A percentile compares a stretch with the other conserved stretches of the same genome.
These are phyloP conservation scores for Augochlora pura DNA, from an alignment of 1,140 invertebrate genomes.

Conservation along the genomic window DNA sequence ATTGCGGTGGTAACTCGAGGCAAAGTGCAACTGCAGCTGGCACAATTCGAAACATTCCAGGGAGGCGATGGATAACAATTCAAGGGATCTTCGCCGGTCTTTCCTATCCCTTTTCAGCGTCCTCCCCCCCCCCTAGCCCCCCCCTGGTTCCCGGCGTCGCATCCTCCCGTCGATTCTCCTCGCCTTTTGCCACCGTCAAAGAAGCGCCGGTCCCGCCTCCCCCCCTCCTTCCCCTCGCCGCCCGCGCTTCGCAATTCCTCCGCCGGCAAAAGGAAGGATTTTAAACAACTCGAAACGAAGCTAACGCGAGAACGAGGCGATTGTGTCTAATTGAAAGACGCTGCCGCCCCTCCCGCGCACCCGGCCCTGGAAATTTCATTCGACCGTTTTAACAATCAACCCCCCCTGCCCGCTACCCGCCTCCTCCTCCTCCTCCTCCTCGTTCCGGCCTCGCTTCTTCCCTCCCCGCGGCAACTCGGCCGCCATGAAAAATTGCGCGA, in stretches of 20 bases:
- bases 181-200: neutral
- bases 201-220: neutral
- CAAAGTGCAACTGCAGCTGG: conserved; percentile 37
- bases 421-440: no score
- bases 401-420: no score
- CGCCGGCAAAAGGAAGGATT: conserved; percentile 28
- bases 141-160: neutral
- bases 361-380: conserved; percentile 38
- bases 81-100: neutral
- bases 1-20: conserved; percentile 39
- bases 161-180: conserved; percentile 31
- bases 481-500: conserved; percentile 28
- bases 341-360: neutral
- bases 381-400: conserved; percentile 47
- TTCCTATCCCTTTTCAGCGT: neutral
- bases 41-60: conserved; percentile 15
- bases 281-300: conserved; percentile 35
- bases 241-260: neutral
- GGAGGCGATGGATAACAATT: conserved; percentile 14
- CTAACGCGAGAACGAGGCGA: conserved; percentile 37
- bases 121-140: no score
- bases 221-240: neutral
- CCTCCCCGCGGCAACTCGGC: neutral
- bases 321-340: conserved; percentile 52
- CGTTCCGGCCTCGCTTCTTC: no score